Conservation (phyloP, 2,113 vertebrate species). For the Lepus americanus region DNA sequence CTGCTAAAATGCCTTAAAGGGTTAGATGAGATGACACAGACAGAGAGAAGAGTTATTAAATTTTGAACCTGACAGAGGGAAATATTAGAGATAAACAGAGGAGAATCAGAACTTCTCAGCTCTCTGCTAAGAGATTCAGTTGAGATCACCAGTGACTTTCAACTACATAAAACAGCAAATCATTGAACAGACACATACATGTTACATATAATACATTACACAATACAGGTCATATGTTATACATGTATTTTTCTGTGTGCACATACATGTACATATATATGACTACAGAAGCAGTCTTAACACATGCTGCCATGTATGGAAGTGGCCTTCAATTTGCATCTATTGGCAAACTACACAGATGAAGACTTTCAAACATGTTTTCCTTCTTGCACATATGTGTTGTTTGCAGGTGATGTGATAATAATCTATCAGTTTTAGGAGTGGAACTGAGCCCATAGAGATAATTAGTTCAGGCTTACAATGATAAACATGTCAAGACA, state of each 20-base stretch:
- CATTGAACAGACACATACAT: background rate
- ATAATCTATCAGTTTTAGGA: slow-evolving; percentile 86
- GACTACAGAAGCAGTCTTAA: background rate
- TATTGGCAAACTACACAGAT: slow-evolving; percentile 81
- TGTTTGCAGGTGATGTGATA: slow-evolving; percentile 86
- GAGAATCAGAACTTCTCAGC: slow-evolving; percentile 60
- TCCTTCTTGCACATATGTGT: slow-evolving; percentile 82
- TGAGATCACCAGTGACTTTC: background rate
- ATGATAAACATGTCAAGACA: slow-evolving; percentile 89
- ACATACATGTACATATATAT: background rate
- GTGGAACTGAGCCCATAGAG: slow-evolving; percentile 85
- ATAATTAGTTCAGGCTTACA: slow-evolving; percentile 87
- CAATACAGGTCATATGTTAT: no score
- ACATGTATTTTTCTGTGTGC: no score
- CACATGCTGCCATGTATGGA: background rate
- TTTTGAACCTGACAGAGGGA: slow-evolving; percentile 67
- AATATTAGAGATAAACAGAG: slow-evolving; percentile 71
- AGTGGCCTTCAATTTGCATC: slow-evolving; percentile 52
- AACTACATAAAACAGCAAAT: background rate
- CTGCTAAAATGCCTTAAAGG: slow-evolving; percentile 80
- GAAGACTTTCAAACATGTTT: slow-evolving; percentile 83
- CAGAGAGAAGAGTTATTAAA: slow-evolving; percentile 72
- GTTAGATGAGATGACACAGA: slow-evolving; percentile 80
- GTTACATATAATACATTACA: no score
- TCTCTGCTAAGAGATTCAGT: slow-evolving; percentile 41